Base-by-base conservation (phyloP, 2,888 invertebrate genomes). In the Aricia artaxerxes region DNA sequence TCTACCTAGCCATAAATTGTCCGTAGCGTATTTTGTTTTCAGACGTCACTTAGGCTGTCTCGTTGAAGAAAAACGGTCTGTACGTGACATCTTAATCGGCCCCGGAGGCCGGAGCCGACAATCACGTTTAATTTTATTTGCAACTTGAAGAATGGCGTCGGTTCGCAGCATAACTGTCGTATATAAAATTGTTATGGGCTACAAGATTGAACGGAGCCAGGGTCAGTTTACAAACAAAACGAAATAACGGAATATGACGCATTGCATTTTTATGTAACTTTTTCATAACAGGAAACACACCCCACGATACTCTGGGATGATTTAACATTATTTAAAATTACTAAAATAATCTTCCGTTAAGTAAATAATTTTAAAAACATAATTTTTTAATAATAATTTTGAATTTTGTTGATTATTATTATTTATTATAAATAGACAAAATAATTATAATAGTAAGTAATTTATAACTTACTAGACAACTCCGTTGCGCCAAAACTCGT, bases 41-140 rank as follows among this genome's bases (percentile, higher is more conserved):
- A 73, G 77, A 77, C 80, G 82, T 82, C 83, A 82, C 76, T 79
- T 78, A 76, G 73, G 64, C 73, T 79, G 81, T 80, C 82, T 79
- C 78, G 81, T 79, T 72, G 79, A 79, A 88, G 89, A 91, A 88
- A 88, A 87, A 91, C 90, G 87, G 88, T 82, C 81, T 78, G 81
- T 83, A 90, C 91, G 91, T 91, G 91, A 89, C 85, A 87, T 87
- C 86, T 88, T 91, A 90, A 90, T 91, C 89, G 78, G 53, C 76
- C 57, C 75, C 73, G 35, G 73, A 79, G 79, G 75, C 78, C 75
- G 79, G 79, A 73, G 79, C 73, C 75, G 76, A 44, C 79, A 79
- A 79, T 49, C 79, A 79, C 79, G 79, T 75, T 79, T 75, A 79
- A 79, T 79, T 79, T 79, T 79, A 79, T 75, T 79, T 79, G 79